phyloP scores from a whole-genome alignment of 2,888 invertebrate genomes.

The Heliconius sara region DNA sequence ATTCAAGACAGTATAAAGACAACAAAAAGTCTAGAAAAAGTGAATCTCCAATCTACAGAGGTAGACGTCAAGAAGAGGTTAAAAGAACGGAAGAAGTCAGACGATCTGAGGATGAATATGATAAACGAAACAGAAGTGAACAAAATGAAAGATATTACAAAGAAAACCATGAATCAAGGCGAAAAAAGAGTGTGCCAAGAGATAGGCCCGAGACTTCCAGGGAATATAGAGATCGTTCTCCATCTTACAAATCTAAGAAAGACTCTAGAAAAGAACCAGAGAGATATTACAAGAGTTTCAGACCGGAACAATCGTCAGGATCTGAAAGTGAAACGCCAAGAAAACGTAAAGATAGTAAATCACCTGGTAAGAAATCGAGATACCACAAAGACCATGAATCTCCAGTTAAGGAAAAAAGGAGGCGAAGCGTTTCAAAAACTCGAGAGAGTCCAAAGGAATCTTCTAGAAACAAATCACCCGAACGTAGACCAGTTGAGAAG shows the following conservation, averaged over 20 bases:
- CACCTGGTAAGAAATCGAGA: conserved; percentile 55
- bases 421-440: conserved; percentile 57
- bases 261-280: conserved; percentile 54
- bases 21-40: conserved; percentile 59
- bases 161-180: conserved; percentile 52
- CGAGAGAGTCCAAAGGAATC: conserved; percentile 42
- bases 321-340: conserved; percentile 62
- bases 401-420: conserved; percentile 56
- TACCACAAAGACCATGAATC: conserved; percentile 59
- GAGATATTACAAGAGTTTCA: conserved; percentile 61
- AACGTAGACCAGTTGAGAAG: conserved; percentile 49
- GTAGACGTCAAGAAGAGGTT: conserved; percentile 54
- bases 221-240: conserved; percentile 62
- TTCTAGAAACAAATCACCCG: conserved; percentile 57
- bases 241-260: conserved; percentile 43
- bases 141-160: conserved; percentile 45
- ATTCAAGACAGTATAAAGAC: conserved; percentile 47
- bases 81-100: conserved; percentile 56
- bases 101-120: conserved; percentile 59
- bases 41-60: conserved; percentile 59
- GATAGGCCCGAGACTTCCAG: conserved; percentile 63
- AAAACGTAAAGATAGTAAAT: conserved; percentile 56
- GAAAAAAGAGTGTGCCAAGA: conserved; percentile 59
- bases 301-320: conserved; percentile 61
- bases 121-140: conserved; percentile 55